Evolutionary conservation across 2,113 vertebrate genomes (phyloP), one percentile per base, ranked within the genome.

Genomic region (Cygnus buccinator): DNA sequence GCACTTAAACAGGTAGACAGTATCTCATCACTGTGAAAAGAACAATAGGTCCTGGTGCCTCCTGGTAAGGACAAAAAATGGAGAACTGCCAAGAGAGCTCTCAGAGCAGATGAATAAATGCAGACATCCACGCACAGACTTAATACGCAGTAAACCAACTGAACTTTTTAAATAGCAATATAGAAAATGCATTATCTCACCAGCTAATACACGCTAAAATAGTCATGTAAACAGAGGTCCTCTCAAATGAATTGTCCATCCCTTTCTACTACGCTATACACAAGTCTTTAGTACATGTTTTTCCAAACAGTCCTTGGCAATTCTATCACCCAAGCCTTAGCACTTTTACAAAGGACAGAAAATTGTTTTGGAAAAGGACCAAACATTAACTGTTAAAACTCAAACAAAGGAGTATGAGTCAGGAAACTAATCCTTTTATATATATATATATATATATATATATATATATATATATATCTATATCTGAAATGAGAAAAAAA

Each of bases 401-500:
- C 71, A 96, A 76, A 83, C 65, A 97, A 95, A 91, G 78, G 43
- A 33, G n/a, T 63, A 92, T 80, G 86, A 90, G 44, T 90, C 80
- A 84, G 55, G 57, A 93, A 92, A 92, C 62, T 44, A 91, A 79
- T 72, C 11, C 37, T 37, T 37, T 37, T 35, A 35, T 35, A 37
- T 37, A 37, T 37, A 37, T 37, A 37, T 37, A 37, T 37, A 37
- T 37, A 37, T 37, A 37, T 37, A 37, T 37, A 37, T 37, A 37
- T 37, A 37, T 37, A 37, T 37, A 37, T 37, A 37, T 37, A 37
- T 37, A 37, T 37, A 37, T 37, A 37, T 37, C 8, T 37, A 37
- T 37, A 37, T 85, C 44, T 80, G 58, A 95, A 95, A 95, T 91
- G 78, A 95, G 89, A 95, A 96, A 94, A 55, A 97, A 97, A 95